Conservation (phyloP, 2,797 vertebrate genomes). For the Anguilla marmorata region DNA sequence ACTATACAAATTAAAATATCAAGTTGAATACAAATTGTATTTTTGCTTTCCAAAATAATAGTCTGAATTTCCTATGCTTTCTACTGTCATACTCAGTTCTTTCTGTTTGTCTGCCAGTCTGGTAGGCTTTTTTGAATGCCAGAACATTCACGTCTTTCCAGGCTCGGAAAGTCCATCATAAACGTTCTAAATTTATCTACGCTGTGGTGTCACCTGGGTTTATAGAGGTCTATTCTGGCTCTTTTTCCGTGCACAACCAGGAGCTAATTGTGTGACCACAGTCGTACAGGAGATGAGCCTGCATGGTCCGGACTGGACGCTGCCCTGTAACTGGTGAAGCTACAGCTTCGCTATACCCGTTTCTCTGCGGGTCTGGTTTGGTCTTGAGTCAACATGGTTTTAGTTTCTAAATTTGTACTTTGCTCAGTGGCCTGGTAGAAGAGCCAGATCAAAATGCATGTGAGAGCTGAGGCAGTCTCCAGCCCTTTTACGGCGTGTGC, state of each 20-base stretch:
- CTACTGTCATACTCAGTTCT: not conserved
- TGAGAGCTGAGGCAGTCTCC: not conserved
- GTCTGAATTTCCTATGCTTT: not conserved
- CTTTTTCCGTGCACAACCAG: not conserved
- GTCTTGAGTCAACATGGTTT: not conserved
- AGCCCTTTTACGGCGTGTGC: not conserved
- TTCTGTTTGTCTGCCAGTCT: not conserved
- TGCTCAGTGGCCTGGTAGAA: not conserved
- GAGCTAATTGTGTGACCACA: not conserved
- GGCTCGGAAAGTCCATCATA: not conserved
- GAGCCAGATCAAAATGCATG: not conserved
- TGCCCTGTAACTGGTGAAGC: not conserved
- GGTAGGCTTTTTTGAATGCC: not conserved
- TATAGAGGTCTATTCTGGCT: not conserved
- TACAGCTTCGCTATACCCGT: not conserved
- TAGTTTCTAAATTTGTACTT: not conserved
- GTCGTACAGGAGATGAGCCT: not conserved
- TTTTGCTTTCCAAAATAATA: not conserved
- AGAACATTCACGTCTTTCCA: not conserved
- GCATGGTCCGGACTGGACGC: not conserved
- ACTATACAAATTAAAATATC: not conserved
- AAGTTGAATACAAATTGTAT: not conserved
- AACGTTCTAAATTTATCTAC: not conserved
- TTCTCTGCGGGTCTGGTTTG: not conserved
- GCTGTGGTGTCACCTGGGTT: not conserved